Evolutionary conservation across 2,797 vertebrate genomes (phyloP).

Genomic region (Helarctos malayanus): DNA sequence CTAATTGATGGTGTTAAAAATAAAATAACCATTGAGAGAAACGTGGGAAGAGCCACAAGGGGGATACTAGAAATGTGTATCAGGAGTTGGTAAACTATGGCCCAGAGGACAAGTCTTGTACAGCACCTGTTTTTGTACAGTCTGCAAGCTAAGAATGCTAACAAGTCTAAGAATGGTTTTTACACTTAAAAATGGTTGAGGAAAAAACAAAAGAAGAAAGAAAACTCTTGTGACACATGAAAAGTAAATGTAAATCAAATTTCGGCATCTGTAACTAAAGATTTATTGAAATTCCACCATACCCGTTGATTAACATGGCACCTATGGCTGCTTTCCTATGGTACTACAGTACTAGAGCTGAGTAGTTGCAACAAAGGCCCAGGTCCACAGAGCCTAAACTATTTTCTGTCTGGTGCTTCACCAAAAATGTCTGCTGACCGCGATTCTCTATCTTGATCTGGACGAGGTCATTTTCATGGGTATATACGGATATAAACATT

Average conservation of each 20-base stretch:
- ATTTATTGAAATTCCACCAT: background rate
- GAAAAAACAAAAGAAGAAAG: background rate
- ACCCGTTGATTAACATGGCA: background rate
- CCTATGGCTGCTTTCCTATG: background rate
- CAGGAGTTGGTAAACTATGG: background rate
- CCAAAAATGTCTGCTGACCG: background rate
- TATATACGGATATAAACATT: background rate
- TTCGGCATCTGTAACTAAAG: background rate
- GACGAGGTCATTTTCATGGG: background rate
- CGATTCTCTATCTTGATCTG: background rate
- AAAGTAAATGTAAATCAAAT: slow-evolving; percentile 19
- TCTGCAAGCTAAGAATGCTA: background rate
- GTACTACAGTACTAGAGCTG: background rate
- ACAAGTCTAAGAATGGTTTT: background rate
- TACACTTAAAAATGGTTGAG: slow-evolving; percentile 10
- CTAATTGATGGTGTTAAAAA: background rate
- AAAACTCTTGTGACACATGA: background rate
- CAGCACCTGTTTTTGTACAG: background rate
- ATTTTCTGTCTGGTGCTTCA: background rate
- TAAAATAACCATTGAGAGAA: background rate
- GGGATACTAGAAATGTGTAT: background rate
- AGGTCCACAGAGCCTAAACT: background rate
- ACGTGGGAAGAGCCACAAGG: background rate
- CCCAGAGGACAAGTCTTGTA: background rate
- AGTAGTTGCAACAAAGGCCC: background rate